Evolutionary conservation across 2,797 vertebrate genomes (phyloP).

Genomic region (Catamblyrhynchus diadema): DNA sequence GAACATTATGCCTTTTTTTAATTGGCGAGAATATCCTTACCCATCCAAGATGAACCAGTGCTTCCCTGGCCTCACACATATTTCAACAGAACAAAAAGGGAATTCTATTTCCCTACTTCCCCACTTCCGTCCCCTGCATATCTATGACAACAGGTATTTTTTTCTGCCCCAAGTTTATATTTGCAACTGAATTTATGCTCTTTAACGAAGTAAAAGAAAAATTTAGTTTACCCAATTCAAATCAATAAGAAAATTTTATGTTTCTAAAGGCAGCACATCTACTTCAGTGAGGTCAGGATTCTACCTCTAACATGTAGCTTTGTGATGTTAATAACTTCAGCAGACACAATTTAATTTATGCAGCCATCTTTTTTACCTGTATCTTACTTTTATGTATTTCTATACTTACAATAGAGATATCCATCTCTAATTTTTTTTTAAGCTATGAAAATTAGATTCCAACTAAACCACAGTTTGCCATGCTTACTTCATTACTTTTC

Average conservation of each 20-base stretch:
- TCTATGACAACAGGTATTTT: neutral
- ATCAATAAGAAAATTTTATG: neutral
- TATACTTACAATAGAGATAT: conserved; percentile 55
- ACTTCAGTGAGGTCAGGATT: conserved; percentile 32
- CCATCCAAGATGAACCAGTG: neutral
- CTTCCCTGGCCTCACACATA: neutral
- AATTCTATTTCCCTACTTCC: neutral
- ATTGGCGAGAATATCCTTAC: neutral
- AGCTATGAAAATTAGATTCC: conserved; percentile 59
- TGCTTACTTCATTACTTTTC: conserved; percentile 57
- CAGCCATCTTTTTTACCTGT: conserved; percentile 49
- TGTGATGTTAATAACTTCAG: conserved; percentile 64
- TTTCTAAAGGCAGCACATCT: neutral
- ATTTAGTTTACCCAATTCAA: conserved; percentile 26
- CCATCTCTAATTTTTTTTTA: conserved; percentile 34
- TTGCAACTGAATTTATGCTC: neutral
- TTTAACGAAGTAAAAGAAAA: neutral
- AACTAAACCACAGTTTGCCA: conserved; percentile 24
- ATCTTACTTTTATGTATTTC: conserved; percentile 37
- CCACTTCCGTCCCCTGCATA: neutral
- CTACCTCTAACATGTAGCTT: conserved; percentile 31
- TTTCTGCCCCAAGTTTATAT: neutral
- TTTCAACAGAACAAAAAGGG: neutral
- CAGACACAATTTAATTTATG: conserved; percentile 51
- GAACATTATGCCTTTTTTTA: neutral